Base-by-base conservation (phyloP, 2,113 vertebrate genomes). In the Bagarius yarrelli region DNA sequence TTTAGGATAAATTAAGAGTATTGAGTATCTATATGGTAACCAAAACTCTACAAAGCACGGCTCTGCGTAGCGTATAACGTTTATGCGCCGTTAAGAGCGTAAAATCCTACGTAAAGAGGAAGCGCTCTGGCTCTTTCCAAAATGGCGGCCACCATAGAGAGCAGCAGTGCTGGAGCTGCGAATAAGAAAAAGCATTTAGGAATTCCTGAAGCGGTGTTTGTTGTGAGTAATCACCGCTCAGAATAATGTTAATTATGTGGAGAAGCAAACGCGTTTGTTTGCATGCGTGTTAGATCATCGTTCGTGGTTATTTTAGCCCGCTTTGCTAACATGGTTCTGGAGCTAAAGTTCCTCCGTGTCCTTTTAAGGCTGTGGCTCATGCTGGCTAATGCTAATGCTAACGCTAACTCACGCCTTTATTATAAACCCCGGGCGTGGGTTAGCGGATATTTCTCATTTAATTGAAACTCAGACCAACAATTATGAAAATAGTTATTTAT, bases 121-220 rank as follows among this genome's bases (percentile, higher is more conserved):
- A 90, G 90, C 87, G 86, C 87, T 89, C 69, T 72, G 60, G 80
- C 75, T 90, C 81, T 90, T 88, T 93, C 84, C 92, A 96, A 94
- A 90, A 98, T 98, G 97, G 96, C 96, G 90, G 89, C 92, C 88
- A 93, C 94, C 87, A 92, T 90, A 85, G 93, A 94, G 84, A 90
- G 90, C 85, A 89, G 90, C 91, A 94, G 93, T 85, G 91, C 85
- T 50, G 89, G 85, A 3, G 83, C 88, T 44, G 92, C 91, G 52
- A 90, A 89, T 36, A 95, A 93, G 90, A 94, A 94, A 74, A 92
- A 93, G 74, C 95, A 96, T 36, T 92, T 98, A 30, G 96, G 97
- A 3, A 98, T 98, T 83, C 97, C 96, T 0, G 95, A 96, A 86
- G 96, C 96, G 0, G 91, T 96, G 44, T 98, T 98, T 85, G 94